phyloP scores from a whole-genome alignment of 2,113 vertebrate species.

The Carettochelys insculpta region DNA sequence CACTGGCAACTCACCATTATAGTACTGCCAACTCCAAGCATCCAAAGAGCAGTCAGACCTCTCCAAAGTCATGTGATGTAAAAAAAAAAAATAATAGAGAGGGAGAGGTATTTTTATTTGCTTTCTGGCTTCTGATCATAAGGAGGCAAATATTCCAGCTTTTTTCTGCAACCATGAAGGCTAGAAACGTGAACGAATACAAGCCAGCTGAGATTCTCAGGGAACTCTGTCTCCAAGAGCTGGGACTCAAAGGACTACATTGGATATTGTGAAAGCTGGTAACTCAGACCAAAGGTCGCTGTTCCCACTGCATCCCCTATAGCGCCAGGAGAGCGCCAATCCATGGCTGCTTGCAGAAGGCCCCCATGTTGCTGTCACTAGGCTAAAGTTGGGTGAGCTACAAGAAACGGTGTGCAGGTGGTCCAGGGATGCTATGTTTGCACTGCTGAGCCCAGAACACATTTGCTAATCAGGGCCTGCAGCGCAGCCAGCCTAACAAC shows the following conservation, averaged over 20 bases:
- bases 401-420: background rate
- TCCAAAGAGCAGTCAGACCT: background rate
- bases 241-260: background rate
- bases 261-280: background rate
- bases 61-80: accelerated
- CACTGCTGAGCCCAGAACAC: background rate
- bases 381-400: background rate
- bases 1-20: background rate
- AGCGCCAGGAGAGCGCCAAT: background rate
- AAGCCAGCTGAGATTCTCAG: background rate
- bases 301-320: background rate
- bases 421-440: background rate
- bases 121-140: background rate
- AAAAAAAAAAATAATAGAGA: too few species aligned
- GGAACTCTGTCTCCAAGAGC: background rate
- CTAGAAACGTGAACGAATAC: background rate
- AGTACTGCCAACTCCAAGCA: accelerated
- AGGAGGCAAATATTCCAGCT: background rate
- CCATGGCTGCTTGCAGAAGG: background rate
- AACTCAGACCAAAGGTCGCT: background rate
- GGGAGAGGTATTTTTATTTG: background rate
- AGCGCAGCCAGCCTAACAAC: background rate
- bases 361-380: background rate
- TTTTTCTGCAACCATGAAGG: background rate
- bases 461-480: background rate